Evolutionary conservation across 1,140 invertebrate species (phyloP).

Genomic region (Drosophila sp.): DNA sequence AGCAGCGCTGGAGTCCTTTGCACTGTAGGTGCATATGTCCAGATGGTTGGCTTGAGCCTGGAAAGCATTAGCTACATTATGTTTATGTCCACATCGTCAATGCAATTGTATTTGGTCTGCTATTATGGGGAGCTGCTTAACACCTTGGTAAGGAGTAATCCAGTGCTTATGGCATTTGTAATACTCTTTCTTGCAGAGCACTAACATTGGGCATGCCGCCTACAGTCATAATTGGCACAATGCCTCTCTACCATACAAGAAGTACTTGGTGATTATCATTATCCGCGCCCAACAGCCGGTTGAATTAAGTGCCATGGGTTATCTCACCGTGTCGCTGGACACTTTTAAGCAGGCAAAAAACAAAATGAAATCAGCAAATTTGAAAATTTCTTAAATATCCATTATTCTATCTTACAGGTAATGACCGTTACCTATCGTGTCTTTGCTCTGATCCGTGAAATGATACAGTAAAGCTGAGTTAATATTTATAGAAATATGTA

Average conservation of each 20-base stretch:
- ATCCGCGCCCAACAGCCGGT: conserved; percentile 45
- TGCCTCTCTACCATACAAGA: conserved; percentile 56
- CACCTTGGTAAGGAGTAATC: conserved; percentile 20
- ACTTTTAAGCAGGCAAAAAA: conserved; percentile 59
- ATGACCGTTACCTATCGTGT: conserved; percentile 61
- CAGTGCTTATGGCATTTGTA: too few relatives aligned
- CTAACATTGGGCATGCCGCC: conserved; percentile 35
- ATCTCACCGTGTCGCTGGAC: conserved; percentile 52
- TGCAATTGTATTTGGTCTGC: conserved; percentile 57
- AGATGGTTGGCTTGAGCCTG: conserved; percentile 44
- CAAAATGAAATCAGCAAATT: neutral
- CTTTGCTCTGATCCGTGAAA: conserved; percentile 51
- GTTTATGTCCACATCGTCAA: conserved; percentile 44
- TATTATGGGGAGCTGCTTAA: conserved; percentile 57
- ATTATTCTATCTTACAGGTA: conserved; percentile 28
- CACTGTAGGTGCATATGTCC: conserved; percentile 45
- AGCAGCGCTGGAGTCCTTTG: conserved; percentile 54
- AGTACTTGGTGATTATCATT: conserved; percentile 55
- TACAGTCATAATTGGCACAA: conserved; percentile 61
- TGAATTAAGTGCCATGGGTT: conserved; percentile 54
- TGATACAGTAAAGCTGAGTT: conserved; percentile 38
- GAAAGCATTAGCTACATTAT: conserved; percentile 49
- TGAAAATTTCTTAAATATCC: neutral
- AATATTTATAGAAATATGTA: too few relatives aligned
- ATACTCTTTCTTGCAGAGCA: conserved; percentile 27